These are phyloP conservation scores for Canis aureus DNA, from an alignment of 2,113 vertebrate species.

Conservation along the genomic window DNA sequence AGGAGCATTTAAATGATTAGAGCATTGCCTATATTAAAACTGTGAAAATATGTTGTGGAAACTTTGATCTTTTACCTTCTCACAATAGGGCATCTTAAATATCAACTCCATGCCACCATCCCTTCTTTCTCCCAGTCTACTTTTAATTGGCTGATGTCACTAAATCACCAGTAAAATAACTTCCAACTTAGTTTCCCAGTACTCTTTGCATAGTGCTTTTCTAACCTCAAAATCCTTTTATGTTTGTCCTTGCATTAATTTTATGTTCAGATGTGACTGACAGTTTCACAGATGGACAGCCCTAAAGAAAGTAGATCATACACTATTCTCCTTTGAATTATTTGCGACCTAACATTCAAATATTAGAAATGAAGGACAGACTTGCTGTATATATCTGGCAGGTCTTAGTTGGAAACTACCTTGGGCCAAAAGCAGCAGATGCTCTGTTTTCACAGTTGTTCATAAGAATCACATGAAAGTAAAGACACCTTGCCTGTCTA, in stretches of 20 bases:
- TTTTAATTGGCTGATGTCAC: conserved; percentile 20
- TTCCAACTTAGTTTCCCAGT: neutral
- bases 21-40: neutral
- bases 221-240: neutral
- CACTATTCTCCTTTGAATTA: conserved; percentile 30
- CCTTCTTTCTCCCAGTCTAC: neutral
- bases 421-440: conserved; percentile 37
- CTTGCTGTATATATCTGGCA: neutral
- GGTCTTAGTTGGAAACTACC: conserved; percentile 36
- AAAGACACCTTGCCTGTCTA: neutral
- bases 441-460: neutral
- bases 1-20: neutral
- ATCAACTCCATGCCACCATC: neutral
- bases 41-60: neutral
- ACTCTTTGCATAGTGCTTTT: neutral
- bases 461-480: neutral
- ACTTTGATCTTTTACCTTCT: neutral
- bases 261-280: neutral
- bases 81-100: neutral
- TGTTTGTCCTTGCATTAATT: neutral
- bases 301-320: neutral
- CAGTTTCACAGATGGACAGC: neutral
- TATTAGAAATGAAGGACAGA: conserved; percentile 19
- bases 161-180: conserved; percentile 10
- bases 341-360: conserved; percentile 35